A percentile compares a stretch with the other conserved stretches of the same genome.
Conservation (phyloP, 30 jellyfish, hydroid and myxozoan species). For the Chironex yamaguchii region DNA sequence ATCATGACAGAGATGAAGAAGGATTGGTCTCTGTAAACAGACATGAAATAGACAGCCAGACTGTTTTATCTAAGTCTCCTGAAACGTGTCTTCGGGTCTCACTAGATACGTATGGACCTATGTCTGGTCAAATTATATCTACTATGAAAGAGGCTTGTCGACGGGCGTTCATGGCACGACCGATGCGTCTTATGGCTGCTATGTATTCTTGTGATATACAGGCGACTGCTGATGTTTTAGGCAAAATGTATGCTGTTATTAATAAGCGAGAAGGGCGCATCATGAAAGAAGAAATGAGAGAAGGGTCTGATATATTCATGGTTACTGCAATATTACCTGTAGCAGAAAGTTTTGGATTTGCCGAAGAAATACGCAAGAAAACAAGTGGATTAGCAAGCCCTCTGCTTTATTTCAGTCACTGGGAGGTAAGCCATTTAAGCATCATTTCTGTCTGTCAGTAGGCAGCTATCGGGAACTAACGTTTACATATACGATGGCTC, state of each 20-base stretch:
- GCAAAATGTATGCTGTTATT: conserved; percentile 93
- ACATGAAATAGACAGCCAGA: neutral
- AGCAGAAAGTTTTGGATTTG: conserved; percentile 99
- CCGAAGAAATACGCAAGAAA: conserved; percentile 96
- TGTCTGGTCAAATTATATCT: conserved; percentile 93
- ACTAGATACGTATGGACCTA: conserved; percentile 73
- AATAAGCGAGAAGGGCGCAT: conserved; percentile 94
- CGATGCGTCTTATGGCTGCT: conserved; percentile 97
- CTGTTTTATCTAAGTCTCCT: neutral
- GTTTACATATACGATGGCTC: no score
- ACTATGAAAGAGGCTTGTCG: conserved; percentile 97
- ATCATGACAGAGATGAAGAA: neutral
- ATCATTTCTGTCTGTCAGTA: no score
- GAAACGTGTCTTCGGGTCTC: neutral
- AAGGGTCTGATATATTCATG: conserved; percentile 94
- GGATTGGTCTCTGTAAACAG: neutral
- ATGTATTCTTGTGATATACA: conserved; percentile 97
- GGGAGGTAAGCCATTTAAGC: conserved; percentile 87
- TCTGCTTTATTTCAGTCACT: conserved; percentile 90
- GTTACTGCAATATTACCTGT: conserved; percentile 91
- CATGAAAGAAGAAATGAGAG: conserved; percentile 88
- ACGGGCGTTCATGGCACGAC: conserved; percentile 97
- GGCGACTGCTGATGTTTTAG: conserved; percentile 96
- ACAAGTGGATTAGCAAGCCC: conserved; percentile 99
- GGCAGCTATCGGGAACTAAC: no score